A percentile compares a stretch with the other conserved stretches of the same genome.
phyloP scores from a whole-genome alignment of 2,113 vertebrate species.

The Cairina moschata region DNA sequence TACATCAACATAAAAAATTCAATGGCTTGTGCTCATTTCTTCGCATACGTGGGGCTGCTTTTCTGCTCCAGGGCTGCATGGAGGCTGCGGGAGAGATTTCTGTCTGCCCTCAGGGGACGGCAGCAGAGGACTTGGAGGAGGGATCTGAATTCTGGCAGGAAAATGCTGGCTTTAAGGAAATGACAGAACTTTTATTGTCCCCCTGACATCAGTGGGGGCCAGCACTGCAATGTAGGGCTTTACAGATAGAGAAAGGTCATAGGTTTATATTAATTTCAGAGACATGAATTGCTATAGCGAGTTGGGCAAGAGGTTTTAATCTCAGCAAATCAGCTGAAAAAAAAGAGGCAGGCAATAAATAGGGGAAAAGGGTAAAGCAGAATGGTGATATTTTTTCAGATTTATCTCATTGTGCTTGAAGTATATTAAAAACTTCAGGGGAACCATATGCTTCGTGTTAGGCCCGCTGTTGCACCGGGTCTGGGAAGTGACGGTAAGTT shows the following conservation, averaged over 20 bases:
- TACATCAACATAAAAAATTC: background rate
- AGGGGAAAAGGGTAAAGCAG: background rate
- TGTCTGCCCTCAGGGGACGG: background rate
- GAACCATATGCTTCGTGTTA: background rate
- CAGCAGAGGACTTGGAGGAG: background rate
- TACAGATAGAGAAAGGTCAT: background rate
- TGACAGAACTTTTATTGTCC: background rate
- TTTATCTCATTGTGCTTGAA: background rate
- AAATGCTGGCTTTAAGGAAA: slow-evolving; percentile 44
- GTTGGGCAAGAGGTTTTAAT: background rate
- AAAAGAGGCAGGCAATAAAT: slow-evolving; percentile 6
- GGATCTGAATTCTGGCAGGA: background rate
- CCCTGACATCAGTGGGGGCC: background rate
- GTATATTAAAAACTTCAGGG: background rate
- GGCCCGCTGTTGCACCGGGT: background rate
- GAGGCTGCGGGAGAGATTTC: background rate
- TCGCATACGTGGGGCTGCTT: background rate
- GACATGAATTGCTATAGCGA: background rate
- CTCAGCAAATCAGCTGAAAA: background rate
- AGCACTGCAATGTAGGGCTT: background rate
- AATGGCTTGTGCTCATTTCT: background rate
- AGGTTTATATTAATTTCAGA: background rate
- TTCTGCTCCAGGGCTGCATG: background rate
- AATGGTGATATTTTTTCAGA: background rate
- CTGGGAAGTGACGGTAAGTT: background rate